Base-by-base conservation (phyloP, 2,113 vertebrate genomes). In the Pipra filicauda region DNA sequence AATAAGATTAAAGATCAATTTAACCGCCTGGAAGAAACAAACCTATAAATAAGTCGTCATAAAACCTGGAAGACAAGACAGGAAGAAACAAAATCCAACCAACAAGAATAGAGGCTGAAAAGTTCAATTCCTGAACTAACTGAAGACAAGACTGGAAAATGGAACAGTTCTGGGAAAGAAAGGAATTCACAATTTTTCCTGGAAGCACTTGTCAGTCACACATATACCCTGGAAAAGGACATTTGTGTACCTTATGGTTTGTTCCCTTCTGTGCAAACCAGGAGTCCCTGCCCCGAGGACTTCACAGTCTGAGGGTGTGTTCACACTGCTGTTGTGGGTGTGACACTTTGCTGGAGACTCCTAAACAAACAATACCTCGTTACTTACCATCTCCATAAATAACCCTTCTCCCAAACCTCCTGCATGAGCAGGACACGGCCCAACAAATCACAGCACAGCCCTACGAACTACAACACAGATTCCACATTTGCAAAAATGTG, bases 1-100 rank as follows among this genome's bases (percentile, higher is more conserved):
- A 95, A 96, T 93, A 92, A 92, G 96, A 97, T 96, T 94, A 97
- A 91, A 95, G 92, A 96, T 92, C 96, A 93, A 92, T 97, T 94
- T 93, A 89, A 95, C 80, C 5, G 23, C 92, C 92, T 96, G 90
- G 76, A 94, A 97, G 95, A 95, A 97, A 91, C 49, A 93, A 95
- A 94, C 88, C 92, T 95, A 95, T 95, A 96, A 96, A 95, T 93
- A 96, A 97, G 86, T 39, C 78, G 57, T 87, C 70, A 39, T 97
- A 94, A 96, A 95, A 93, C 52, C 74, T 54, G 52, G 90, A 96
- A 90, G 93, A 95, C 71, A 80, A 88, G 93, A 17, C 88, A 96
- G 95, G 93, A 96, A 97, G 93, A 81, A 91, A 82, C 65, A 73
- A 93, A 97, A 92, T 24, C 37, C 84, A 96, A 75, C 48, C 0